Conservation (phyloP, 2,888 invertebrate species). For the Nysson spinosus region DNA sequence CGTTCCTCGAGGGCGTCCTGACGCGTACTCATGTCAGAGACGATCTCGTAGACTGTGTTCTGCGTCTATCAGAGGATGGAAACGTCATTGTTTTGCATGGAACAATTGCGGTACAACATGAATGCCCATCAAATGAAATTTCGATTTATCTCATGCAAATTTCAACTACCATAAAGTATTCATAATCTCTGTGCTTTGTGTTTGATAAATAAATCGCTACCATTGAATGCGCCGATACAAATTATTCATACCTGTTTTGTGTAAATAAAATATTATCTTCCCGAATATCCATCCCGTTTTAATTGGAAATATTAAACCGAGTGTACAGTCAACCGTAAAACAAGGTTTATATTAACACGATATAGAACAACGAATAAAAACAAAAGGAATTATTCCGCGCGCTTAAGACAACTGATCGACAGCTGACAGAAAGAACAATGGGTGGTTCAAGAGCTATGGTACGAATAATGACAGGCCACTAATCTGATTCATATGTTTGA, state of each 20-base stretch:
- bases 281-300: too few species aligned
- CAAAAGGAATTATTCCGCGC: background rate
- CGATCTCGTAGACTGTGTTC: conserved; percentile 98
- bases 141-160: too few species aligned
- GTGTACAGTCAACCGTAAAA: conserved; percentile 61
- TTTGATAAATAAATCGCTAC: too few species aligned
- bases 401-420: background rate
- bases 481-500: background rate
- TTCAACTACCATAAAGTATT: too few species aligned
- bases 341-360: background rate
- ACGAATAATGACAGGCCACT: background rate
- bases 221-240: too few species aligned
- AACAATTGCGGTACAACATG: too few species aligned
- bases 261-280: too few species aligned
- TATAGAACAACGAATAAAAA: background rate
- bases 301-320: too few species aligned
- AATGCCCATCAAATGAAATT: too few species aligned
- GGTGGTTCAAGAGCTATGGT: background rate
- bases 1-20: conserved; percentile 97
- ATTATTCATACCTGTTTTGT: too few species aligned
- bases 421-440: background rate
- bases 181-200: too few species aligned
- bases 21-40: conserved; percentile 96
- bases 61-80: conserved; percentile 86
- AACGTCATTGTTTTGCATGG: too few species aligned